Percentiles rank a stretch among this genome's conserved stretches.
These are phyloP conservation scores for Colossoma macropomum DNA, from an alignment of 2,113 vertebrate species.

Conservation along the genomic window DNA sequence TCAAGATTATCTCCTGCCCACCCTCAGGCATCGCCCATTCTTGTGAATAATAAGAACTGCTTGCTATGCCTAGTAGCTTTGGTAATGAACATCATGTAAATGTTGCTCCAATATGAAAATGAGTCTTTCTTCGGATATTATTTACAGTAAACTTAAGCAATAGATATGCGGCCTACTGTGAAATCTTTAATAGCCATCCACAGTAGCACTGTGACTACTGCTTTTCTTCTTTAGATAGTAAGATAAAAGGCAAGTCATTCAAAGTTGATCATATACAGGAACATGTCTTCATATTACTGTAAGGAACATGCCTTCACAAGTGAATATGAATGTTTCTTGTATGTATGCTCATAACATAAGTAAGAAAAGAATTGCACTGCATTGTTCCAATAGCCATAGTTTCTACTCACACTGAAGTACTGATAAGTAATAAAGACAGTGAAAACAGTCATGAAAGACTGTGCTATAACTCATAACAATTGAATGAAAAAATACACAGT, in stretches of 20 bases:
- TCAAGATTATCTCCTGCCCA: conserved; percentile 25
- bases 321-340: too few species aligned
- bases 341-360: too few species aligned
- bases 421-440: too few species aligned
- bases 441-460: too few species aligned
- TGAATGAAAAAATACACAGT: too few species aligned
- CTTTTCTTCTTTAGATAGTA: background rate
- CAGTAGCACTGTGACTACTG: background rate
- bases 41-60: conserved; percentile 19
- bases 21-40: background rate
- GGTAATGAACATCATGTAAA: conserved; percentile 16
- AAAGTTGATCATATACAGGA: background rate
- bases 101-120: background rate
- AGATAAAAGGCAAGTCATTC: background rate
- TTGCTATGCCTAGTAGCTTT: conserved; percentile 10
- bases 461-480: too few species aligned
- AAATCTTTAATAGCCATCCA: background rate
- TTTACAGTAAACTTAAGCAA: background rate
- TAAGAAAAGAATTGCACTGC: too few species aligned
- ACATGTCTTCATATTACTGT: too few species aligned
- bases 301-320: too few species aligned
- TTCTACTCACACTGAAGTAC: too few species aligned
- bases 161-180: background rate
- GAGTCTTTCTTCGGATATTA: background rate
- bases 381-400: too few species aligned